Percentiles rank a stretch among this genome's conserved stretches.
phyloP scores from a whole-genome alignment of 2,797 vertebrate species.

The Enteromius paludinosus region DNA sequence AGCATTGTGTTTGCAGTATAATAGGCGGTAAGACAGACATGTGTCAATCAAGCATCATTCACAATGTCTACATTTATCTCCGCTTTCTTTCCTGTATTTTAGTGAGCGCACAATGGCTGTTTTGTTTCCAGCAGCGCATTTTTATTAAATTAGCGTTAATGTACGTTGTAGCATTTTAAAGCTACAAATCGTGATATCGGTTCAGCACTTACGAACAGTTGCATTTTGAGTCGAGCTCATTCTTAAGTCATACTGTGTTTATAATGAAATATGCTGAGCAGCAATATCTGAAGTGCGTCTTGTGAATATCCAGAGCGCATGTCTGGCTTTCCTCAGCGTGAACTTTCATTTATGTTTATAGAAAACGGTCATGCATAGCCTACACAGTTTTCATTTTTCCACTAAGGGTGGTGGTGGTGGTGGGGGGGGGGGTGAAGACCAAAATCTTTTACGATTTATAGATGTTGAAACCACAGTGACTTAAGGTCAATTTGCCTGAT shows the following conservation, averaged over 20 bases:
- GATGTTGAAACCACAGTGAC: conserved; percentile 22
- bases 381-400: conserved; percentile 20
- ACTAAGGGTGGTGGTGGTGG: background rate
- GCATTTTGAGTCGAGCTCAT: background rate
- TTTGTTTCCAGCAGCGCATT: background rate
- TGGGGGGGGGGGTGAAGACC: background rate
- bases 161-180: background rate
- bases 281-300: conserved; percentile 36
- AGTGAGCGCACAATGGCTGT: background rate
- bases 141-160: background rate
- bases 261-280: conserved; percentile 23
- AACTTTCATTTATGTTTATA: conserved; percentile 34
- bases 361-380: conserved; percentile 18
- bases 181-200: background rate
- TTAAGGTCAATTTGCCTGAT: background rate
- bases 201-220: background rate
- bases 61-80: background rate
- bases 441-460: conserved; percentile 11
- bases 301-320: conserved; percentile 40
- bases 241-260: background rate
- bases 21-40: background rate
- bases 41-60: conserved; percentile 30
- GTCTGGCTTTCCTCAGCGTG: conserved; percentile 33
- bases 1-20: conserved; percentile 33
- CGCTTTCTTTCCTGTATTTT: background rate